Evolutionary conservation across 2,888 invertebrate species (phyloP), one percentile per base, ranked within the genome.

Genomic region (Plagodis pulveraria): DNA sequence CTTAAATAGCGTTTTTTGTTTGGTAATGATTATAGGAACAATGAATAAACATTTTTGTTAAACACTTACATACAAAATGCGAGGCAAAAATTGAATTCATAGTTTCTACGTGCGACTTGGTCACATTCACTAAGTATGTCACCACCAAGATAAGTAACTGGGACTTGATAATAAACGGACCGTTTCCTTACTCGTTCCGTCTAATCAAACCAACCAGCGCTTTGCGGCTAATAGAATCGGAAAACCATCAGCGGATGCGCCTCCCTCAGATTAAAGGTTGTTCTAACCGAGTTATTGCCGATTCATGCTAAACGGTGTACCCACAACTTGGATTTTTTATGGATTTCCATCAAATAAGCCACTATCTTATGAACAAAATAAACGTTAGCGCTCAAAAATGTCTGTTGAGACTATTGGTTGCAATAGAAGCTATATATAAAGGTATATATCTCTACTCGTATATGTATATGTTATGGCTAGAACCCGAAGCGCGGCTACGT

Each of bases 161-260:
- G 41, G 53, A 57, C 62, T 62, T 72, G 72, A 69, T 74, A 79
- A 74, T 81, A 80, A 82, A 73, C 74, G 69, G 74, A 67, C 76
- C 74, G 73, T 79, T 79, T 80, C 76, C 77, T 73, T 68, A 71
- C 72, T 74, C 79, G 77, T 81, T 86, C 79, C 73, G 78, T 74
- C 78, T 87, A 87, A 87, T 87, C 83, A 87, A 83, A 72, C 75
- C 71, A 71, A 53, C 55, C 51, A 58, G 58, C 76, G 78, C 75
- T 83, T 83, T 78, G 84, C 80, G 83, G 81, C 75, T 88, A 89
- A 87, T 87, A 78, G 80, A 87, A 89, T 89, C 83, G 87, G 86
- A 84, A 89, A 89, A 85, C 87, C 87, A 89, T 88, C 84, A 84
- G 70, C 78, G 78, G 78, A 79, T 80, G 81, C 76, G 76, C 75